phyloP scores from a whole-genome alignment of 1,140 invertebrate genomes.

The Muscidifurax raptorellus region DNA sequence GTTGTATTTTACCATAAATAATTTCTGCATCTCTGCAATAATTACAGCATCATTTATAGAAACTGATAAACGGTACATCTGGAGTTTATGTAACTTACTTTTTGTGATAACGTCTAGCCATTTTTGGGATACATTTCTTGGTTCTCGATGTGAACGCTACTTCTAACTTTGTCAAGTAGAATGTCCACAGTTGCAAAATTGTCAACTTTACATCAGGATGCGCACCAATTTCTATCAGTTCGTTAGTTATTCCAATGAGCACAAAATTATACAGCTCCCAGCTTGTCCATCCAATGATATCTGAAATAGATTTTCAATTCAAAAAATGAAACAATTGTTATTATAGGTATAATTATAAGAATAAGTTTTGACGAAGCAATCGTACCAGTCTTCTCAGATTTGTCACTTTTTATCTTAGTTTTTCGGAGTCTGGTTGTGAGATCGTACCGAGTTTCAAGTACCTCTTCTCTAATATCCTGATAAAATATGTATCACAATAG shows the following conservation, averaged over 20 bases:
- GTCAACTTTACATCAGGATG: slow-evolving; percentile 76
- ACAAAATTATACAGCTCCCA: slow-evolving; percentile 83
- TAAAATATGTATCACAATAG: slow-evolving; percentile 27
- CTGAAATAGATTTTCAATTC: slow-evolving; percentile 52
- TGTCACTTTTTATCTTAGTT: slow-evolving; percentile 57
- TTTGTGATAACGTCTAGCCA: slow-evolving; percentile 73
- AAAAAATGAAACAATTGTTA: slow-evolving; percentile 37
- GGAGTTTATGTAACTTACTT: slow-evolving; percentile 65
- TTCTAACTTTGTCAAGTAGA: slow-evolving; percentile 78
- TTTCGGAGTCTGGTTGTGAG: slow-evolving; percentile 55
- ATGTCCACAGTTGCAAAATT: slow-evolving; percentile 80
- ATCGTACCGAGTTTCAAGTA: slow-evolving; percentile 63
- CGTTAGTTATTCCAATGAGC: slow-evolving; percentile 78
- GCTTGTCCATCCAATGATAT: slow-evolving; percentile 75
- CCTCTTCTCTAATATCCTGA: slow-evolving; percentile 72
- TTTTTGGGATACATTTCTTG: slow-evolving; percentile 73
- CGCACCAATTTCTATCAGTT: slow-evolving; percentile 78
- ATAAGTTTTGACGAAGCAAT: not conserved
- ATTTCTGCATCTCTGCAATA: slow-evolving; percentile 75
- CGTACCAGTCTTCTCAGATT: slow-evolving; percentile 39
- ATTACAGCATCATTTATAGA: slow-evolving; percentile 33
- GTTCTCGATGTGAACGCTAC: slow-evolving; percentile 77
- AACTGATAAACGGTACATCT: slow-evolving; percentile 20
- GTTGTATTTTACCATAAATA: slow-evolving; percentile 72
- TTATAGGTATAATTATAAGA: not conserved